Conservation (phyloP, 2,113 vertebrate genomes). For the Stictonetta naevosa region DNA sequence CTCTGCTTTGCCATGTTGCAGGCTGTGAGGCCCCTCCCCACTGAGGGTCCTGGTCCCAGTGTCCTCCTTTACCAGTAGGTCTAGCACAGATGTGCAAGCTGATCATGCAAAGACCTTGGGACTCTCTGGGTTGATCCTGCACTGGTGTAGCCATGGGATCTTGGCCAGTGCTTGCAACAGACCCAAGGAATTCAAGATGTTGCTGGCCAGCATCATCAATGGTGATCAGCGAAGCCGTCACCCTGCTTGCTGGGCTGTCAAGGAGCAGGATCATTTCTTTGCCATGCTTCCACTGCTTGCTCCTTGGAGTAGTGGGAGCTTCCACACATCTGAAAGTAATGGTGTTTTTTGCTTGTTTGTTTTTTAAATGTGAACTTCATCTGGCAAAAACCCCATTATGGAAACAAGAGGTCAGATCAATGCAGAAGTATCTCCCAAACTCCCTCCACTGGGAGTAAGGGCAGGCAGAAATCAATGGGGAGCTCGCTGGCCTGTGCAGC, state of each 20-base stretch:
- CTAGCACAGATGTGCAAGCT: not conserved
- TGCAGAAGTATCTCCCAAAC: not conserved
- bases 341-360: not conserved
- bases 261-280: not conserved
- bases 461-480: not conserved
- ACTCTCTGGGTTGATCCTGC: not conserved
- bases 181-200: too few relatives aligned
- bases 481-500: not conserved
- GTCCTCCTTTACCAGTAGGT: not conserved
- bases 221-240: not conserved
- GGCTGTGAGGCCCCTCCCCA: not conserved
- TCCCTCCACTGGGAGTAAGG: not conserved
- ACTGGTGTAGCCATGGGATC: accelerated
- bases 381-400: not conserved
- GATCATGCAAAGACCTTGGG: accelerated
- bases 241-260: not conserved
- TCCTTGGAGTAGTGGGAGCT: not conserved
- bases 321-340: not conserved
- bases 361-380: not conserved
- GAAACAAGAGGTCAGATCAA: not conserved
- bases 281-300: not conserved
- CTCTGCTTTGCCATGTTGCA: accelerated
- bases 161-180: not conserved
- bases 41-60: accelerated
- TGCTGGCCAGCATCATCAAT: not conserved